These are phyloP conservation scores for Parambassis ranga DNA, from an alignment of 2,797 vertebrate genomes.

Conservation along the genomic window DNA sequence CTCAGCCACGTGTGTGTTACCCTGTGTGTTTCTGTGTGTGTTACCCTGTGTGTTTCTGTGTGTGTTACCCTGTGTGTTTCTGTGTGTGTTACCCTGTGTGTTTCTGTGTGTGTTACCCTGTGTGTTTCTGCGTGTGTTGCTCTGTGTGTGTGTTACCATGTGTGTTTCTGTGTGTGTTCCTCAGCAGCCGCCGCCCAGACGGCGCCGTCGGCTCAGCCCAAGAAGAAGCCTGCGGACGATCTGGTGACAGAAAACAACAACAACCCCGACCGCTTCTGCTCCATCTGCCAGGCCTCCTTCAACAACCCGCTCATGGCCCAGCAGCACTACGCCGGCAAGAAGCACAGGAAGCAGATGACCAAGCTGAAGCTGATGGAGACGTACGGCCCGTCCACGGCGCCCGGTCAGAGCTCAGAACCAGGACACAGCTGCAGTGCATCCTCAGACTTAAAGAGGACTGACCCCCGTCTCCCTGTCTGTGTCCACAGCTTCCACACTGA, in stretches of 20 bases:
- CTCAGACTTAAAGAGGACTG: too few relatives aligned
- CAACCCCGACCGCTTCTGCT: constrained; percentile 93
- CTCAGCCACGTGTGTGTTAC: neutral
- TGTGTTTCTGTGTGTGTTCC: neutral
- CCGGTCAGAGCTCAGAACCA: constrained; percentile 58
- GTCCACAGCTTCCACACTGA: constrained; percentile 83
- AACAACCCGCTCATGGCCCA: constrained; percentile 97
- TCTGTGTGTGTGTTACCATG: too few relatives aligned
- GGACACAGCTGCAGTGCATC: neutral
- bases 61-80: too few relatives aligned
- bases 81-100: neutral
- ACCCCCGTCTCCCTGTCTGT: neutral
- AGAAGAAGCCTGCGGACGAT: constrained; percentile 56
- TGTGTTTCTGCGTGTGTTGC: neutral
- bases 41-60: neutral
- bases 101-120: neutral
- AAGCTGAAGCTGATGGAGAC: constrained; percentile 94
- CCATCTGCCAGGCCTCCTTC: constrained; percentile 93
- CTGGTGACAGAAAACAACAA: constrained; percentile 7
- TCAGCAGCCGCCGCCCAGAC: constrained; percentile 29
- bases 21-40: neutral
- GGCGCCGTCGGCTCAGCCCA: constrained; percentile 21
- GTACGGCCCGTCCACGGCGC: constrained; percentile 82
- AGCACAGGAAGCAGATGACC: constrained; percentile 94
- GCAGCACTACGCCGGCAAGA: constrained; percentile 97